Base-by-base conservation (phyloP, 1,140 invertebrate genomes). In the Hypsibius dujardini region DNA sequence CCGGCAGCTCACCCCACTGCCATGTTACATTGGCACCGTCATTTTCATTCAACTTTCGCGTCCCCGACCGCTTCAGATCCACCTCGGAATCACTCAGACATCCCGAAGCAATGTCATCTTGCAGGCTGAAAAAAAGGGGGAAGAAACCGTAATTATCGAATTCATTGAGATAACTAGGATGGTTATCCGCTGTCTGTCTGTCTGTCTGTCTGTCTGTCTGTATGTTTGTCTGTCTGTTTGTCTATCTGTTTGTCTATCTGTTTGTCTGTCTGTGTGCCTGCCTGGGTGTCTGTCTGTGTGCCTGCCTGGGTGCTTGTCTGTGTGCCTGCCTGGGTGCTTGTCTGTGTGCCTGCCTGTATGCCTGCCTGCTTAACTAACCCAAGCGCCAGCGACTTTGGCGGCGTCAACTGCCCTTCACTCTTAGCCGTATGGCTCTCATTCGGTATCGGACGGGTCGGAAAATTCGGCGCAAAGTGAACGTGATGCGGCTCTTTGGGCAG, bases 1-100 rank as follows among this genome's bases (percentile, higher is more conserved):
- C 76, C 0, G 95, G 95, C 67, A 98, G 81, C 78, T 97, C 90
- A 46, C 95, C 95, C 95, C 95, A 98, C 74, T 89, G 86, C 95
- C 95, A 98, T 71, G 76, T 72, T 85, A 89, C 78, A 72, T 88
- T 76, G 7, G 76, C 73, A 47, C 79, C 72, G 73, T 82, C 71
- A 70, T 75, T 74, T 14, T 75, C 74, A n/a, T 77, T 81, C 80
- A 74, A 82, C 80, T 74, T 85, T 83, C 46, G 69, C 42, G 70
- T 73, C 71, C 46, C 69, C 60, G 70, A 15, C 70, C 73, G 77
- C 47, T 73, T 76, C 47, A 67, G 45, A 45, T 77, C 74, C 46
- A 75, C 76, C 1, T 75, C 62, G 12, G 62, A 67, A 67, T 67
- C 62, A 67, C 62, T 67, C 42, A 67, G 7, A 45, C 12, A 67